A percentile compares a stretch with the other conserved stretches of the same genome.
phyloP scores from a whole-genome alignment of 2,888 invertebrate species.

The Eueremaeus valkanovi region DNA sequence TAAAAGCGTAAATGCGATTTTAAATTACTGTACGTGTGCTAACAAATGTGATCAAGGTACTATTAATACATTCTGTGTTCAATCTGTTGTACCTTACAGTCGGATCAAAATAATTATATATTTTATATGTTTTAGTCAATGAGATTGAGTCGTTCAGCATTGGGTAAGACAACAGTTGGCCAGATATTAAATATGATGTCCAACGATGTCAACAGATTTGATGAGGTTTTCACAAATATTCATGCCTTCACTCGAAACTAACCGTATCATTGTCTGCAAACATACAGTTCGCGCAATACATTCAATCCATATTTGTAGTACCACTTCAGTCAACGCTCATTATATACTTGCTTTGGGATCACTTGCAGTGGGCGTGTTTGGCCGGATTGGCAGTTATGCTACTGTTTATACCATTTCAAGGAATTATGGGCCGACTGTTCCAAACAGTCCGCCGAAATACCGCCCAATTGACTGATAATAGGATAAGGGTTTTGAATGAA shows the following conservation, averaged over 20 bases:
- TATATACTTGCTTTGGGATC: slow-evolving; percentile 70
- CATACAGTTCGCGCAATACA: slow-evolving; percentile 65
- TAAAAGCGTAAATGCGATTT: too few species aligned
- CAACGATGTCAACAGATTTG: slow-evolving; percentile 89
- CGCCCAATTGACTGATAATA: slow-evolving; percentile 77
- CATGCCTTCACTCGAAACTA: too few species aligned
- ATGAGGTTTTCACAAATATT: slow-evolving; percentile 54
- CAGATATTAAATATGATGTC: slow-evolving; percentile 89
- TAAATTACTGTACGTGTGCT: too few species aligned
- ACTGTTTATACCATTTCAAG: slow-evolving; percentile 76
- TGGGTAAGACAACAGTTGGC: slow-evolving; percentile 80
- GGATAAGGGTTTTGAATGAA: slow-evolving; percentile 90
- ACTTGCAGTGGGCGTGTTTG: slow-evolving; percentile 67
- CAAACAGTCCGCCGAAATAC: slow-evolving; percentile 65
- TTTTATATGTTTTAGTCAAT: slow-evolving; percentile 49
- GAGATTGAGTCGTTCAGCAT: slow-evolving; percentile 65
- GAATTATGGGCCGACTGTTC: slow-evolving; percentile 56
- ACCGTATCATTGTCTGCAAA: too few species aligned
- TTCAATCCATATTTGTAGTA: slow-evolving; percentile 82
- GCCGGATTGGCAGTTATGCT: slow-evolving; percentile 74
- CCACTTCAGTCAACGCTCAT: slow-evolving; percentile 75
- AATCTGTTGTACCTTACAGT: too few species aligned
- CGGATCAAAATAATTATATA: background rate
- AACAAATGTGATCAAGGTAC: too few species aligned
- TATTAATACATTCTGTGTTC: background rate